Conservation (phyloP, 2,113 vertebrate genomes). For the Ceuthmochares aereus region DNA sequence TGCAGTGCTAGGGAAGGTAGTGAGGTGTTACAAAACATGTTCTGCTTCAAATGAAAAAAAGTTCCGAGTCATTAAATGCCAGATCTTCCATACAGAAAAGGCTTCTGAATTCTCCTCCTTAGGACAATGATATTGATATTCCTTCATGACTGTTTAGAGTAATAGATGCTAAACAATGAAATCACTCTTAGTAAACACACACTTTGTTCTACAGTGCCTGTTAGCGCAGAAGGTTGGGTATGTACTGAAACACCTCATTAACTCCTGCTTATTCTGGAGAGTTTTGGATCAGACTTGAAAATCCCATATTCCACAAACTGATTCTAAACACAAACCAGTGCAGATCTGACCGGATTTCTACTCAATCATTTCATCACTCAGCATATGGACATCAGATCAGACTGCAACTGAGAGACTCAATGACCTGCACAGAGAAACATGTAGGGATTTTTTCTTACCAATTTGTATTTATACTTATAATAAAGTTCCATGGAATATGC, state of each 20-base stretch:
- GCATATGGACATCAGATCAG: not conserved
- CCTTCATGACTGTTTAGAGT: not conserved
- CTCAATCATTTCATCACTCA: not conserved
- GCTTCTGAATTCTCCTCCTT: not conserved
- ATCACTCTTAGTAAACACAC: not conserved
- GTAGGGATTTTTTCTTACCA: not conserved
- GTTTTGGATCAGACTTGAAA: not conserved
- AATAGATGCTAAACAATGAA: not conserved
- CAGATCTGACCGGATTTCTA: not conserved
- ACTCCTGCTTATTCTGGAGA: not conserved
- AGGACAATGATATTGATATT: not conserved
- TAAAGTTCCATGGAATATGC: not conserved
- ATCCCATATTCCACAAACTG: not conserved
- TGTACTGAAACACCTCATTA: not conserved
- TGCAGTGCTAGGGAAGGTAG: not conserved
- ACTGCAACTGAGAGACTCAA: not conserved
- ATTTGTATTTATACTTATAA: not conserved
- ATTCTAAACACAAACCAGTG: not conserved
- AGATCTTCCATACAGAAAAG: not conserved
- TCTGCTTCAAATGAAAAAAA: not conserved
- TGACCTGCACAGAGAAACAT: not conserved
- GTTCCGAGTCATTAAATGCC: slow-evolving; percentile 20
- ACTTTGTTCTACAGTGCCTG: not conserved
- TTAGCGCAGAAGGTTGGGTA: not conserved
- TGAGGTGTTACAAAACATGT: not conserved